Base-by-base conservation (phyloP, 2,113 vertebrate species). In the Odocoileus virginianus region DNA sequence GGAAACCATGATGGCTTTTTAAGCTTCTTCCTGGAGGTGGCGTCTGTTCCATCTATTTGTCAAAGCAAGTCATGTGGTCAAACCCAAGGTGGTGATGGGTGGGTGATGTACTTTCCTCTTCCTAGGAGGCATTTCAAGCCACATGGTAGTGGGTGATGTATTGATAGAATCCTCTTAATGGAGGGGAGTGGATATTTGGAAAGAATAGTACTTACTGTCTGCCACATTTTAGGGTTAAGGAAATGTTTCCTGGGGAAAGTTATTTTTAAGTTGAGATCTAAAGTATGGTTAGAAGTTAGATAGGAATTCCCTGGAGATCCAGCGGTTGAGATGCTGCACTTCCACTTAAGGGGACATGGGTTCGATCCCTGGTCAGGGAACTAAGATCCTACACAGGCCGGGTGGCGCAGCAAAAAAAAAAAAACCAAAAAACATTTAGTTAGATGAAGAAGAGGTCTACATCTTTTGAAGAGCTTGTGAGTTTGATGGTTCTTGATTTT, bases 211-310 rank as follows among this genome's bases (percentile, higher is more conserved):
- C 13, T 64, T 45, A 6, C 13, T 64, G 0, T 67, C 16, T 94
- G 6, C 43, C 55, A 10, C 47, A 87, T 95, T 93, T 95, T 57
- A 87, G 57, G 28, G 21, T 71, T 95, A 23, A 82, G 40, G 82
- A 36, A n/a, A 43, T 93, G n/a, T 95, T 60, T 95, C 36, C 54
- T 78, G 54, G 74, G 54, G 54, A 43, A 76, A 58, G 33, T 82
- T 96, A n/a, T 78, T 92, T 97, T 86, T 88, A 81, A 86, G 40
- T 86, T 95, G 81, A 87, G 74, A 78, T 94, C 47, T 83, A 82
- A 89, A 85, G 45, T 11, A 21, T 83, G 4, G 57, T 52, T 93
- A 91, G 47, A 61, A 82, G 54, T 61, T 76, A 76, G 40, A 15
- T 27, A 23, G 40, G 6, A 40, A 76, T 43, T 76, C 40, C 71